phyloP scores from a whole-genome alignment of 2,797 vertebrate genomes.

The Onychomys leucogaster region DNA sequence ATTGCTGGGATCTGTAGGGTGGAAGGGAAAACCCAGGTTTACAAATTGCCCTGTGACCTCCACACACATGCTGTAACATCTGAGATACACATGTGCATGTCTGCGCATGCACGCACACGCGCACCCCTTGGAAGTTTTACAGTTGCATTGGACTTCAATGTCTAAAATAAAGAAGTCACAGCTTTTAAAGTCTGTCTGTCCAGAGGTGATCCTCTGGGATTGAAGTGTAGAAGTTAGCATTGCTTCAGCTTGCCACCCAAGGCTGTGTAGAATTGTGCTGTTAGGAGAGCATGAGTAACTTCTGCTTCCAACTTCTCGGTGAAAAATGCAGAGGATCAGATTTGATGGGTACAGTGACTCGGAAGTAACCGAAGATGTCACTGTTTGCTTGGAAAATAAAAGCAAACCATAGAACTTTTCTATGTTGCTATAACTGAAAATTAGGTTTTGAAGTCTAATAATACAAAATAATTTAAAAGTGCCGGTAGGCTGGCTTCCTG shows the following conservation, averaged over 20 bases:
- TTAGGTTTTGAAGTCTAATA: constrained; percentile 30
- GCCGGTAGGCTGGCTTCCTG: background rate
- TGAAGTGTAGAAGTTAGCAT: background rate
- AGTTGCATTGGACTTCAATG: background rate
- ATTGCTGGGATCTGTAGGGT: background rate
- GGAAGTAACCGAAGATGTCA: background rate
- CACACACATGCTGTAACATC: background rate
- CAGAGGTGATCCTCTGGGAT: background rate
- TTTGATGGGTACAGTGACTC: background rate
- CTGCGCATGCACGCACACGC: background rate
- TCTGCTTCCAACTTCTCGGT: background rate
- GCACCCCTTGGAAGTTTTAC: background rate
- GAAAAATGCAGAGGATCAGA: background rate
- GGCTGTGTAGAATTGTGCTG: background rate
- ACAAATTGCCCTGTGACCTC: background rate
- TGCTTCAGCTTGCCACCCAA: background rate
- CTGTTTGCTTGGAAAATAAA: background rate
- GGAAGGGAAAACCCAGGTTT: background rate
- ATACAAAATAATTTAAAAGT: background rate
- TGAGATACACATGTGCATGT: background rate
- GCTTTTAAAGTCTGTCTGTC: constrained; percentile 3
- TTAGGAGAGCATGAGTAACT: background rate
- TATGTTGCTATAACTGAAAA: constrained; percentile 10
- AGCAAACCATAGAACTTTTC: background rate
- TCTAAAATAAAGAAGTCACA: background rate